Base-by-base conservation (phyloP, 2,888 invertebrate species). In the Hemistola chrysoprasaria region DNA sequence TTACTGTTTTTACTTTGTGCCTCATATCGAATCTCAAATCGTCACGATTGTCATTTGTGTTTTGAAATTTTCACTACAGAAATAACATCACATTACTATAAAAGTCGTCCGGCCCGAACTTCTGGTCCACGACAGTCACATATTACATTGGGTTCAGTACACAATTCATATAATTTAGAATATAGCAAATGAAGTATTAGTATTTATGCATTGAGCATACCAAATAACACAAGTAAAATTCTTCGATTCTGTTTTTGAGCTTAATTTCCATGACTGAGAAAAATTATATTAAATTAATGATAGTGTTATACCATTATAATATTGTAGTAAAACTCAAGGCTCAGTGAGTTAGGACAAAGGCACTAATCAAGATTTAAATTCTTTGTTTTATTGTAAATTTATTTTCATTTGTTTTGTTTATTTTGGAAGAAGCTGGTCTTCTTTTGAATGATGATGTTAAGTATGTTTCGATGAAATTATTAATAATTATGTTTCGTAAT, bases 21-120 rank as follows among this genome's bases (percentile, higher is more conserved):
- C 83, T 86, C 83, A 68, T 75, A 63, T 65, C 61, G 87, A 87
- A 87, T 87, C 87, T 87, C 87, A 86, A 76, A 68, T 70, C 69
- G 63, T 66, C 65, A 59, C 62, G 44, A 59, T 16, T 62, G 52
- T 57, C 52, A 50, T 56, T 20, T n/a, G n/a, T 29, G 36, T 23
- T 37, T 58, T 53, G 51, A 29, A 65, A 61, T 47, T 54, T 57
- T 66, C 71, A 74, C 71, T 69, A 67, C 43, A 35, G 46, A n/a
- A n/a, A n/a, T n/a, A n/a, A 65, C 72, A 77, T 78, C 71, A 46
- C 52, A 43, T 16, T 16, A 16, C 16, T 3, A 3, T 16, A 16
- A 2, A 16, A 16, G 3, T 4, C 4, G 16, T 16, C 4, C 16
- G 2, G 16, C 2, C 16, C 16, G n/a, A n/a, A 16, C 16, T 4